Evolutionary conservation across 2,888 invertebrate genomes (phyloP), one percentile per base, ranked within the genome.

Genomic region (Gandaritis pyraliata): DNA sequence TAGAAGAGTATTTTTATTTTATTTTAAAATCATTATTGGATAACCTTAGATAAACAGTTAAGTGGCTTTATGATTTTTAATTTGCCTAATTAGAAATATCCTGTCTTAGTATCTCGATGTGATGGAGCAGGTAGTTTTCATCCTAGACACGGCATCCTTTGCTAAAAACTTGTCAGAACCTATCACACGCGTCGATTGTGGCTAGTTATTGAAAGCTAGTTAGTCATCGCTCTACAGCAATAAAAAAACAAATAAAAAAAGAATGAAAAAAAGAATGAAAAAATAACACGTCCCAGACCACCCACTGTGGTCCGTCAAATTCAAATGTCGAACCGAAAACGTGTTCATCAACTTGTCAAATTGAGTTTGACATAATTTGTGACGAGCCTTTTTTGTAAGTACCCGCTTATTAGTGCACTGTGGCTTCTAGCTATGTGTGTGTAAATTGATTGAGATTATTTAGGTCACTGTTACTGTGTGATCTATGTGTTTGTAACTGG

Each of bases 311-410:
- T 82, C 82, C 80, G 85, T 88, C 88, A 87, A 87, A 85, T 84
- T 83, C 82, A 75, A 85, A 85, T 78, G 81, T 87, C 83, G 85
- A 83, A 81, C 78, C 73, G 74, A 81, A 58, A 85, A 83, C 88
- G 87, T 90, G 90, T 90, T 90, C 91, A 90, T 90, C 90, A 88
- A 89, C 82, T 87, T 90, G 90, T 90, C 90, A 90, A 90, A 91
- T 90, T 83, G 85, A 82, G 79, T 90, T 88, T 88, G 91, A 91
- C 91, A 86, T 90, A 89, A 90, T 90, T 33, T 87, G 85, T 83
- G 83, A 85, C 80, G 80, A 77, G 72, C 75, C 79, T 82, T 86
- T 85, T 85, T 85, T 85, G 71, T 79, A 64, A 66, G 69, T 73
- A 73, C 73, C 75, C 70, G 69, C 73, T 73, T 72, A 69, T 75